Percentiles rank a stretch among this genome's conserved stretches.
Conservation (phyloP, 2,113 vertebrate species). For the Neodon shergylaensis region DNA sequence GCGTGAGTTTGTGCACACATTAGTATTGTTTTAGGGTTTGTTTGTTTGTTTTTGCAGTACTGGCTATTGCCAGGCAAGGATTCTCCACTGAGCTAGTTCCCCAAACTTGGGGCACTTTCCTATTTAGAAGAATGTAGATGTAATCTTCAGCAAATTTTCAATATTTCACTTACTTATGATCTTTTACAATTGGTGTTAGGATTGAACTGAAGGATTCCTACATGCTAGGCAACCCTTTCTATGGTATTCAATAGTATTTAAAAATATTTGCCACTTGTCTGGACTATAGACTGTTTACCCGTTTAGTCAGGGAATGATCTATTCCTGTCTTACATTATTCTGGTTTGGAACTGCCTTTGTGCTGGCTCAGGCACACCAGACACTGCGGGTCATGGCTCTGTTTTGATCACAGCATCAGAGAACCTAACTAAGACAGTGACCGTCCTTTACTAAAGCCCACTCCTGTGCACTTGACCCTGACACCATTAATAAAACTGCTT, state of each 20-base stretch:
- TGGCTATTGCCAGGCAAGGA: not conserved
- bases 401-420: not conserved
- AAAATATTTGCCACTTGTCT: not conserved
- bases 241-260: not conserved
- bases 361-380: not conserved
- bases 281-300: too few relatives aligned
- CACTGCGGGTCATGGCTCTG: not conserved
- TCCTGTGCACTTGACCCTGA: not conserved
- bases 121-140: not conserved
- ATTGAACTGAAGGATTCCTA: not conserved
- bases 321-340: not conserved
- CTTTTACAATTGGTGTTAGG: not conserved
- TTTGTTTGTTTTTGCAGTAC: not conserved
- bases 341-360: not conserved
- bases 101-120: not conserved
- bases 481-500: not conserved
- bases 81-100: not conserved
- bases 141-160: not conserved
- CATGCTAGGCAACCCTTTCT: not conserved
- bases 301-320: not conserved
- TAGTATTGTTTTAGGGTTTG: not conserved
- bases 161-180: not conserved
- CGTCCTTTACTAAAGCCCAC: not conserved
- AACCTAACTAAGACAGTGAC: not conserved
- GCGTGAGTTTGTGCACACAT: not conserved